Evolutionary conservation across 2,888 invertebrate species (phyloP).

Genomic region (Patella caerulea): DNA sequence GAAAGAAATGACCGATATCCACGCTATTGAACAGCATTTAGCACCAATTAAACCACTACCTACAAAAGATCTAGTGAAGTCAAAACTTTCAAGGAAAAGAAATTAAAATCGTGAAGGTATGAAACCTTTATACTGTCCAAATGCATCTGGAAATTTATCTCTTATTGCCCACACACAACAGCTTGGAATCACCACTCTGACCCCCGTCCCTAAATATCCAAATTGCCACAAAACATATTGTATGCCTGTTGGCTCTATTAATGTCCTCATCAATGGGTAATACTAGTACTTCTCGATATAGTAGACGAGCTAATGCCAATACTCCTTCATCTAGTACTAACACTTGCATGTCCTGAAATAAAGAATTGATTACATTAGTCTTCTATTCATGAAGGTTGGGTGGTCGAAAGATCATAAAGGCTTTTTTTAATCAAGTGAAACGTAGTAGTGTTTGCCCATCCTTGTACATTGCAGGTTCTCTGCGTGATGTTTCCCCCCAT

Average conservation of each 20-base stretch:
- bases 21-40: too few species aligned
- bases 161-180: conserved; percentile 24
- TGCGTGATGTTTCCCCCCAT: too few species aligned
- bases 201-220: conserved; percentile 16
- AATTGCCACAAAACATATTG: conserved; percentile 18
- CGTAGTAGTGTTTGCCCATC: too few species aligned
- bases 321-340: conserved; percentile 12
- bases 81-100: neutral
- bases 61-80: too few species aligned
- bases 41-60: too few species aligned
- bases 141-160: conserved; percentile 20
- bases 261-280: conserved; percentile 14
- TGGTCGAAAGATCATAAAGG: too few species aligned
- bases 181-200: conserved; percentile 16
- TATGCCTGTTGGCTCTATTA: conserved; percentile 18
- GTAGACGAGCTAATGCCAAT: neutral
- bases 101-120: conserved; percentile 13
- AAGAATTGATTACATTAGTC: neutral
- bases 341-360: conserved; percentile 10
- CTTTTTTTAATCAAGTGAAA: too few species aligned
- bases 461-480: too few species aligned
- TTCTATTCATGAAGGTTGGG: too few species aligned
- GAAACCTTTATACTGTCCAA: conserved; percentile 25
- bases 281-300: neutral
- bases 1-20: neutral